These are phyloP conservation scores for Noctuana brunneofusca DNA, from an alignment of 2,888 invertebrate species.

Conservation along the genomic window DNA sequence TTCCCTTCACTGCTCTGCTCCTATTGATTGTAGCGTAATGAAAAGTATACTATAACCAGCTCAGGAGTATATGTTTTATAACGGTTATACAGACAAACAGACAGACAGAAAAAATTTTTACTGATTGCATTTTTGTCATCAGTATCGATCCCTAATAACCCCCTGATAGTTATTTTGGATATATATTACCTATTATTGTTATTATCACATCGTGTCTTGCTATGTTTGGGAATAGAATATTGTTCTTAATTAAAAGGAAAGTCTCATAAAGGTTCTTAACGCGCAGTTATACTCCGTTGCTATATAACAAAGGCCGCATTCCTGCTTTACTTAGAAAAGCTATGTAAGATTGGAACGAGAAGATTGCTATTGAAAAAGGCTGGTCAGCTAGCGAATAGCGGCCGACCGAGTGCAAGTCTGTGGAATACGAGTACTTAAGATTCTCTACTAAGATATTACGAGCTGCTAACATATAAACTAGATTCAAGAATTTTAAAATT, in stretches of 20 bases:
- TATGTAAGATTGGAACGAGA: conserved; percentile 6
- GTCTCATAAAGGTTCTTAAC: neutral
- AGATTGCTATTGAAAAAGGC: conserved; percentile 5
- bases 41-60: too few species aligned
- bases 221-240: neutral
- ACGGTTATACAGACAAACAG: too few species aligned
- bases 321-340: neutral
- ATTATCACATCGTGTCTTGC: neutral
- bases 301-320: conserved; percentile 5
- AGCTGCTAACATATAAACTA: too few species aligned
- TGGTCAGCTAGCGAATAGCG: neutral
- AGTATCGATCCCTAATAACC: too few species aligned
- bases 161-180: too few species aligned
- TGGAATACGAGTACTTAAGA: conserved; percentile 2
- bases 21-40: too few species aligned
- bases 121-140: too few species aligned
- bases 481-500: too few species aligned
- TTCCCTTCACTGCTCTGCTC: too few species aligned
- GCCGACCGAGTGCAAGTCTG: conserved; percentile 1
- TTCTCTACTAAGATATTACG: neutral
- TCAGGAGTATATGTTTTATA: too few species aligned
- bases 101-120: too few species aligned
- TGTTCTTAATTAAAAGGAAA: neutral
- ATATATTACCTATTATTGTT: too few species aligned
- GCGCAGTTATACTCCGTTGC: neutral